Percentiles rank a stretch among this genome's conserved stretches.
phyloP scores from a whole-genome alignment of 2,797 vertebrate genomes.

The Anolis apletophallus region DNA sequence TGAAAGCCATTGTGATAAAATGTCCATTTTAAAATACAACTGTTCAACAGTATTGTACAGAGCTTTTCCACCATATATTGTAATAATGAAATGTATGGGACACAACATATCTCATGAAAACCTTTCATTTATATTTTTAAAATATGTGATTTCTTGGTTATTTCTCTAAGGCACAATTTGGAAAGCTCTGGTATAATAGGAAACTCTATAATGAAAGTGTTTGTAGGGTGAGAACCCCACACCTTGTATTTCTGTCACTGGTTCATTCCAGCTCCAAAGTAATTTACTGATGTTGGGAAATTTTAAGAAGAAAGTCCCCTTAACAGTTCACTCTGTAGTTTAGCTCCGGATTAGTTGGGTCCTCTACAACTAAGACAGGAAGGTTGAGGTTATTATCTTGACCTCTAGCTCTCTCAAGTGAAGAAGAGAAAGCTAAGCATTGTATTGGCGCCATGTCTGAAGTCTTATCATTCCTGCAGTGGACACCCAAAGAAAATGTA shows the following conservation, averaged over 20 bases:
- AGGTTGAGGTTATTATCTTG: neutral
- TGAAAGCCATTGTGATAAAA: slow-evolving; percentile 5
- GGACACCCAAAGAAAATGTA: neutral
- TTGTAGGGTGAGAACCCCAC: neutral
- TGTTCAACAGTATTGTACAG: neutral
- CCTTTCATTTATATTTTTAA: no score
- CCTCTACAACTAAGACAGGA: neutral
- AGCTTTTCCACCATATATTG: no score
- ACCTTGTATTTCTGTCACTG: neutral
- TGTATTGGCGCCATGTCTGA: neutral
- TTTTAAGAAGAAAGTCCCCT: neutral
- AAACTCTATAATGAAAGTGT: neutral
- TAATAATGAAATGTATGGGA: no score
- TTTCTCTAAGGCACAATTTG: no score
- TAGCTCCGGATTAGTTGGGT: no score
- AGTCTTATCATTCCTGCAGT: neutral
- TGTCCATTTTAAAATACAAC: neutral
- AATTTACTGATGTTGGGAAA: neutral
- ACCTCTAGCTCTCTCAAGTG: neutral
- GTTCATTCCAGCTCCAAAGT: neutral
- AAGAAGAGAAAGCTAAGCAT: neutral
- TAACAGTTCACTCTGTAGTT: neutral
- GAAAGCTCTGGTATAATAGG: neutral
- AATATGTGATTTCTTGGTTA: no score
- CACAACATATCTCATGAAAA: no score